Conservation (phyloP, 1,140 invertebrate species). For the Drosophila sechellia region DNA sequence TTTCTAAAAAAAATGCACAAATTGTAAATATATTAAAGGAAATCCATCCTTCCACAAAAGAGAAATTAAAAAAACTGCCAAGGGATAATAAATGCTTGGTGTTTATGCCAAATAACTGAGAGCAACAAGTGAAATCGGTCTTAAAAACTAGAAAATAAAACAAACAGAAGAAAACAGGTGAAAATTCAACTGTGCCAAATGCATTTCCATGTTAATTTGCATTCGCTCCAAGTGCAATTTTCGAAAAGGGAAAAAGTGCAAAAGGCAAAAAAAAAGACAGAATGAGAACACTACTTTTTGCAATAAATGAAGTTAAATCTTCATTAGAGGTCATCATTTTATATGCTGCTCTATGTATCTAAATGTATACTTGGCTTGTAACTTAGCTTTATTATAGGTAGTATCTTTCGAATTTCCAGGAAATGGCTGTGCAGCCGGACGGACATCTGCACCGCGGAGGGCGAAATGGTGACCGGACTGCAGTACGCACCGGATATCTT, state of each 20-base stretch:
- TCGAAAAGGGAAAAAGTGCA: background rate
- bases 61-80: background rate
- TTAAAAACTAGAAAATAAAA: background rate
- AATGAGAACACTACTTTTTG: background rate
- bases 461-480: background rate
- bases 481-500: conserved; percentile 54
- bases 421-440: conserved; percentile 61
- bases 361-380: too few relatives aligned
- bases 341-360: too few relatives aligned
- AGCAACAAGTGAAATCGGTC: conserved; percentile 23
- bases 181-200: conserved; percentile 2
- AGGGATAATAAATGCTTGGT: conserved; percentile 36
- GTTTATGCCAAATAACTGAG: background rate
- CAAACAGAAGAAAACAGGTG: background rate
- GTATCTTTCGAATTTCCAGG: conserved; percentile 1
- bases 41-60: background rate
- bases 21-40: background rate
- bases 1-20: background rate
- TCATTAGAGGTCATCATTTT: too few relatives aligned
- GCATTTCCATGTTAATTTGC: background rate
- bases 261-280: conserved; percentile 3
- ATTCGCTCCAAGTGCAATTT: background rate
- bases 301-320: background rate
- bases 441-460: conserved; percentile 56
- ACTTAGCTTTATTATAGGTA: background rate